These are phyloP conservation scores for Buteo buteo DNA, from an alignment of 2,113 vertebrate species.

Conservation along the genomic window DNA sequence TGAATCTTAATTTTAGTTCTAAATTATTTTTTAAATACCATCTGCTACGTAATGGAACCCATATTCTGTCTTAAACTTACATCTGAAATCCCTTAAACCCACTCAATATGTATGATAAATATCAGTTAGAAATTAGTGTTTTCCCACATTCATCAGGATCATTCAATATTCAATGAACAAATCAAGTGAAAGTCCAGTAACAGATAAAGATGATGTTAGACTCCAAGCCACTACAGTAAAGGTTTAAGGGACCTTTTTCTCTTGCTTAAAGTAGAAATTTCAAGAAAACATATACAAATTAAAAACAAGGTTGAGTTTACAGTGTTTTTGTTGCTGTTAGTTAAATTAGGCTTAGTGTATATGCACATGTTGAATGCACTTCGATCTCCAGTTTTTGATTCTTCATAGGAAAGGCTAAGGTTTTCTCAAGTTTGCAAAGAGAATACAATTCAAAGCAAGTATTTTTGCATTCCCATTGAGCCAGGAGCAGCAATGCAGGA, in stretches of 20 bases:
- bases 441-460: neutral
- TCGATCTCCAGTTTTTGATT: neutral
- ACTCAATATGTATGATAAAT: neutral
- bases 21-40: neutral
- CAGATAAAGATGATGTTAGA: neutral
- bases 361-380: neutral
- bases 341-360: neutral
- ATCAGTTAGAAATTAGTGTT: neutral
- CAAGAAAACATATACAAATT: neutral
- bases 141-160: neutral
- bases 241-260: neutral
- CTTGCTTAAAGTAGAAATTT: neutral
- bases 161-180: neutral
- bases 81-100: neutral
- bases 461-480: neutral
- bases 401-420: neutral
- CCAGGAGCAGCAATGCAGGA: neutral
- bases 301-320: neutral
- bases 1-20: neutral
- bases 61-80: neutral
- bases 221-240: neutral
- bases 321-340: neutral
- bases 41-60: neutral
- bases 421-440: neutral
- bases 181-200: neutral